Conservation (phyloP, 1,140 invertebrate genomes). For the Camponotus pennsylvanicus region DNA sequence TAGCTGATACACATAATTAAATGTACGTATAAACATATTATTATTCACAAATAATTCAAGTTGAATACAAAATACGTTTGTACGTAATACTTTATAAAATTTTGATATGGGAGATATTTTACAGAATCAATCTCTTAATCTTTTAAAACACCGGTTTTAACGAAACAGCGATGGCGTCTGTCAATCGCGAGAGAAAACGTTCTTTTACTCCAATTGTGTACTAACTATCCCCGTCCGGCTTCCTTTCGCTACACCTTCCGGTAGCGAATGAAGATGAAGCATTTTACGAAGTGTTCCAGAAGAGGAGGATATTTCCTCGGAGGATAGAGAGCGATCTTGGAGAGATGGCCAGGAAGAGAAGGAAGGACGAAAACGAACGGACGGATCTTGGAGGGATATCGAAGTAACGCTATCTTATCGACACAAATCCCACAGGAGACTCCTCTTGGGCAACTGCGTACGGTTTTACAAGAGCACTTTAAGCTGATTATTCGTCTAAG, state of each 20-base stretch:
- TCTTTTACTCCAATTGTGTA: conserved; percentile 32
- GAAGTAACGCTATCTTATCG: conserved; percentile 57
- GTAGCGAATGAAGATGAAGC: conserved; percentile 62
- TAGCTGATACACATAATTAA: no score
- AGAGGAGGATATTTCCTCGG: conserved; percentile 55
- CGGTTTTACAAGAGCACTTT: conserved; percentile 53
- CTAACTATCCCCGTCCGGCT: conserved; percentile 47
- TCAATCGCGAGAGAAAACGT: conserved; percentile 11
- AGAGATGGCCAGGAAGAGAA: conserved; percentile 37
- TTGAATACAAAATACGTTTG: background rate
- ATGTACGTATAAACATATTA: no score
- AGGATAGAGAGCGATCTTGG: conserved; percentile 56
- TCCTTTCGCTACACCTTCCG: conserved; percentile 15
- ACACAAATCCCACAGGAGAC: conserved; percentile 55
- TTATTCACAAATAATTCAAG: no score
- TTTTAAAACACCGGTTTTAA: background rate
- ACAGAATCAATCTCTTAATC: background rate
- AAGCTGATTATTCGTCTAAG: conserved; percentile 37
- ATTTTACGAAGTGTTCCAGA: conserved; percentile 43
- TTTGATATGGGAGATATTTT: background rate
- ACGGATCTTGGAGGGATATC: conserved; percentile 52
- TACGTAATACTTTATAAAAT: background rate
- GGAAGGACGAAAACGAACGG: conserved; percentile 51
- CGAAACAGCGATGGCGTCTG: background rate
- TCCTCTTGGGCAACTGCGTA: conserved; percentile 32